phyloP scores from a whole-genome alignment of 2,888 invertebrate genomes.

The Drosophila melanosoma region DNA sequence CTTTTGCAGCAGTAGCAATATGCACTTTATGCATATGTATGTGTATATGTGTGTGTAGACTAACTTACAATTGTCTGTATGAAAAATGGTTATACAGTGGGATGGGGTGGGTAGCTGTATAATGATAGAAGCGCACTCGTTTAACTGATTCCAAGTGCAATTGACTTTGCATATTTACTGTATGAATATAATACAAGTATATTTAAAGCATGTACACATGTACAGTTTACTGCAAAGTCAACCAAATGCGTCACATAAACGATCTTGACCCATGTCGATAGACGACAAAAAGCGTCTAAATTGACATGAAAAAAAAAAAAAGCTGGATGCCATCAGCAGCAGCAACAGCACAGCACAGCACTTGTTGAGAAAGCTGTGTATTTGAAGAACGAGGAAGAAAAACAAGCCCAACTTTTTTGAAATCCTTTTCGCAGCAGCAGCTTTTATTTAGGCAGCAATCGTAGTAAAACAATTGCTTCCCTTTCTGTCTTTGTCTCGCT shows the following conservation, averaged over 20 bases:
- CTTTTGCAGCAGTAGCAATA: conserved; percentile 27
- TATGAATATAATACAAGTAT: neutral
- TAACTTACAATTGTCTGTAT: conserved; percentile 35
- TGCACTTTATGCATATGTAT: conserved; percentile 9
- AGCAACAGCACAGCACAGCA: conserved; percentile 18
- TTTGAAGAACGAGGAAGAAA: neutral
- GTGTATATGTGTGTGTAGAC: conserved; percentile 15
- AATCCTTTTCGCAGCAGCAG: conserved; percentile 1
- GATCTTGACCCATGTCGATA: conserved; percentile 48
- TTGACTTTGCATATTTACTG: conserved; percentile 24
- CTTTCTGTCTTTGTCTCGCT: neutral
- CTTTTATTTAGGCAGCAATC: conserved; percentile 4
- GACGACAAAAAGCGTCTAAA: neutral
- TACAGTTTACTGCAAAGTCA: conserved; percentile 28
- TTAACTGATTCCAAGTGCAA: conserved; percentile 62
- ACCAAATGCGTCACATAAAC: conserved; percentile 48
- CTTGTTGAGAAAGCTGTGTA: neutral
- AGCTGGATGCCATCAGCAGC: conserved; percentile 21
- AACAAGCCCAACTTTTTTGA: neutral
- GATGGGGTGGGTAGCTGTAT: neutral
- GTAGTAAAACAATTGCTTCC: neutral
- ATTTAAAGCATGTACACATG: neutral
- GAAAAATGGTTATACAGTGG: conserved; percentile 13
- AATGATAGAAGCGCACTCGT: conserved; percentile 2
- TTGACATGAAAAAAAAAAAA: neutral